phyloP scores from a whole-genome alignment of 2,888 invertebrate species.

The Oxyteleia sp. region DNA sequence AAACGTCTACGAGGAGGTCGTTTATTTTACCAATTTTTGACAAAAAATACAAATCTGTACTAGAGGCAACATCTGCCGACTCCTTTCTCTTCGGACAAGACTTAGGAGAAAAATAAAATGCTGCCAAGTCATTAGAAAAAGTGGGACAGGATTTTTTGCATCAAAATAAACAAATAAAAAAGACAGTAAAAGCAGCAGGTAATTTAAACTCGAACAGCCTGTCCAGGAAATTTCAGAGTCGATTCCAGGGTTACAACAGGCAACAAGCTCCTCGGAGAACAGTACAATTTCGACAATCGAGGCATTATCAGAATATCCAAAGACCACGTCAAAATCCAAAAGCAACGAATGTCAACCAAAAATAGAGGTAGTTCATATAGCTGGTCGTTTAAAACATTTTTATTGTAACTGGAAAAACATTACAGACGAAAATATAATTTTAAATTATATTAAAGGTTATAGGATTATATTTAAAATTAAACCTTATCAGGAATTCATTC shows the following conservation, averaged over 20 bases:
- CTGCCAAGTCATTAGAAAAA: neutral
- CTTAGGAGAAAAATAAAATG: neutral
- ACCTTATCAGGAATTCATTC: constrained; percentile 3
- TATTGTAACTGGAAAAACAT: neutral
- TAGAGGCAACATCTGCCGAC: constrained; percentile 1
- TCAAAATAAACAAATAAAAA: neutral
- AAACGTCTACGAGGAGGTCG: neutral
- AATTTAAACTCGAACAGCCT: constrained; percentile 7
- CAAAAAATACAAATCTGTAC: constrained; percentile 9
- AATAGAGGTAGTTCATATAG: neutral
- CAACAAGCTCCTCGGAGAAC: constrained; percentile 4
- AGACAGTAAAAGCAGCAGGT: neutral
- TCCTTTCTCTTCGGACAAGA: neutral
- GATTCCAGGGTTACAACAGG: constrained; percentile 1
- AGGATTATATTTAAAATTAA: neutral
- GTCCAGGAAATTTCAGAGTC: constrained; percentile 6
- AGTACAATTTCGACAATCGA: neutral
- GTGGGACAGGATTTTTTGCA: neutral
- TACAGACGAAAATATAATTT: neutral
- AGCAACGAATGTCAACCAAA: neutral
- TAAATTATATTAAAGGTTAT: constrained; percentile 11
- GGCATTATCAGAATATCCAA: neutral
- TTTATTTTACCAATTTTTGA: constrained; percentile 1
- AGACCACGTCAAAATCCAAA: neutral
- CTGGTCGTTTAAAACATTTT: constrained; percentile 9